phyloP scores from a whole-genome alignment of 2,888 invertebrate genomes.

The Brachycybe producta region DNA sequence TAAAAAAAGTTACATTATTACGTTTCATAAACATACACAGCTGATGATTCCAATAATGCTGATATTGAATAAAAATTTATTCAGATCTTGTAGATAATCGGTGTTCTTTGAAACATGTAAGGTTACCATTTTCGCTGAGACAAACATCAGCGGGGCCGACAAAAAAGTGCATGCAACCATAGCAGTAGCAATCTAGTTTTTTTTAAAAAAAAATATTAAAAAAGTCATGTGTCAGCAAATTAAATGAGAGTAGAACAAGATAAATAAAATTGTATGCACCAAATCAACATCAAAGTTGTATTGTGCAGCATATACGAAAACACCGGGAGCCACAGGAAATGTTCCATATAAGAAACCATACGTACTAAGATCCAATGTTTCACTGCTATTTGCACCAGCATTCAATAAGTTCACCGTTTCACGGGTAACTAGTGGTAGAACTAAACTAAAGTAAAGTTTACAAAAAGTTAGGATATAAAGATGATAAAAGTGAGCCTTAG shows the following conservation, averaged over 20 bases:
- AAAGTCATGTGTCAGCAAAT: background rate
- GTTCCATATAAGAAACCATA: conserved; percentile 93
- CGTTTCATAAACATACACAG: conserved; percentile 39
- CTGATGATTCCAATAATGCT: conserved; percentile 65
- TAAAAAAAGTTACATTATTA: background rate
- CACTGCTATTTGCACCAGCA: conserved; percentile 48
- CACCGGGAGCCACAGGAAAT: conserved; percentile 90
- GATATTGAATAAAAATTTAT: conserved; percentile 66
- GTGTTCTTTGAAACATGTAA: conserved; percentile 52
- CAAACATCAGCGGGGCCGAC: conserved; percentile 87
- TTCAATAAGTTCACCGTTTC: conserved; percentile 60
- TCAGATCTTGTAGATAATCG: conserved; percentile 62
- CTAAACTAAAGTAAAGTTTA: too few species aligned
- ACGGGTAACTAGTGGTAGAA: conserved; percentile 70
- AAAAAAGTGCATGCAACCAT: conserved; percentile 91
- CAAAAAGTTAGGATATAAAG: background rate
- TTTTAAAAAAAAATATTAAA: conserved; percentile 1
- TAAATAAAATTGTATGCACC: conserved; percentile 44
- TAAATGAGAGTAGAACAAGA: too few species aligned
- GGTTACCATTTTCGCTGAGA: conserved; percentile 85
- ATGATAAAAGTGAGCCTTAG: background rate
- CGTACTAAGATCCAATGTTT: conserved; percentile 69
- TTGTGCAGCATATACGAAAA: conserved; percentile 82
- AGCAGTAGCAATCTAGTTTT: conserved; percentile 66
- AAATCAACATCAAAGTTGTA: conserved; percentile 75